Conservation (phyloP, 2,113 vertebrate species). For the Amblyopsis rosae region DNA sequence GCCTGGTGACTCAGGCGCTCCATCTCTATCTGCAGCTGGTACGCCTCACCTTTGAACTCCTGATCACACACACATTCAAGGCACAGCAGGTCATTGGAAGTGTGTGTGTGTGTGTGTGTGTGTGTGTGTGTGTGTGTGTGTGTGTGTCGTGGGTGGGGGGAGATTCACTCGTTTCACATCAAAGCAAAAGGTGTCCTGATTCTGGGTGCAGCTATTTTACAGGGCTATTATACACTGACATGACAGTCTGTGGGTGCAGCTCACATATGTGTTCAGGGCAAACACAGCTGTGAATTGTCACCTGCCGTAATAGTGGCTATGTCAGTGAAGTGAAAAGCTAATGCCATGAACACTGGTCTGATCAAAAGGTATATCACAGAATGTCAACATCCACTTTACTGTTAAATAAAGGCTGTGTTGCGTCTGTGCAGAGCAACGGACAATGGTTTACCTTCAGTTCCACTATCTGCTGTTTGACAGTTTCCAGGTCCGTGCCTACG, state of each 20-base stretch:
- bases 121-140: not conserved
- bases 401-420: not conserved
- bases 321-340: constrained; percentile 12
- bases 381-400: not conserved
- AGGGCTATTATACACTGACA: constrained; percentile 17
- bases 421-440: constrained; percentile 12
- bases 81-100: constrained; percentile 41
- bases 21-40: constrained; percentile 98
- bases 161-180: constrained; percentile 15
- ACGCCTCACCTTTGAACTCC: constrained; percentile 94
- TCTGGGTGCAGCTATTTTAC: not conserved
- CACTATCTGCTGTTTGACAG: constrained; percentile 97
- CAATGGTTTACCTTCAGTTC: constrained; percentile 89
- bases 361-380: not conserved
- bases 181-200: constrained; percentile 20
- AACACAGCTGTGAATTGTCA: constrained; percentile 55
- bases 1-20: constrained; percentile 94
- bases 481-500: constrained; percentile 95
- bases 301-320: constrained; percentile 3
- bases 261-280: constrained; percentile 24
- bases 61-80: constrained; percentile 49
- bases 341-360: constrained; percentile 8
- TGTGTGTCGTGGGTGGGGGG: not conserved
- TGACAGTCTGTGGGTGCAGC: not conserved
- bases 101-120: not conserved